Conservation (phyloP, 2,888 invertebrate genomes). For the Luffia ferchaultella region DNA sequence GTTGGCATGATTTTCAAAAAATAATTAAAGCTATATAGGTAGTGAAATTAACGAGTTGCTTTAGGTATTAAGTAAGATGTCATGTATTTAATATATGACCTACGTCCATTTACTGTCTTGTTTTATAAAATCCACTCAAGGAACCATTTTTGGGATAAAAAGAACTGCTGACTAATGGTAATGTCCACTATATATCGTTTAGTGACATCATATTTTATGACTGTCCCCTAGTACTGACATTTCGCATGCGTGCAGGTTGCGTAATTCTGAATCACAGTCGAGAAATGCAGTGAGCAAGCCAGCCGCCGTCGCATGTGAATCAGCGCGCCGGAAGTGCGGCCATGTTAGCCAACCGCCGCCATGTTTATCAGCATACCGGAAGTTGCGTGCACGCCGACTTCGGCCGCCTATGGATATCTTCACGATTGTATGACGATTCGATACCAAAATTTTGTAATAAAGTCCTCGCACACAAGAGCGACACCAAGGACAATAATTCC, state of each 20-base stretch:
- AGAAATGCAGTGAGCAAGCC: conserved; percentile 60
- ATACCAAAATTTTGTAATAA: too few species aligned
- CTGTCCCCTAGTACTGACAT: not conserved
- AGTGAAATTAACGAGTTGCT: too few species aligned
- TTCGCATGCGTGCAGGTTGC: conserved; percentile 22
- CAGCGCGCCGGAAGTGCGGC: conserved; percentile 62
- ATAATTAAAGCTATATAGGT: too few species aligned
- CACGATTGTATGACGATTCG: conserved; percentile 16
- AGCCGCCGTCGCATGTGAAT: conserved; percentile 52
- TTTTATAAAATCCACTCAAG: too few species aligned
- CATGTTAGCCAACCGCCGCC: conserved; percentile 30
- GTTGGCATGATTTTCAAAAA: too few species aligned
- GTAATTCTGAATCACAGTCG: conserved; percentile 54
- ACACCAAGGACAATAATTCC: too few species aligned
- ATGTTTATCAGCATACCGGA: conserved; percentile 58
- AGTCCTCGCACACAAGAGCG: too few species aligned
- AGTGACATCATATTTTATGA: not conserved
- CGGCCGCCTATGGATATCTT: conserved; percentile 52
- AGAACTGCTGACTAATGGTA: too few species aligned
- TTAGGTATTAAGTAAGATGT: too few species aligned
- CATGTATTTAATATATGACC: too few species aligned
- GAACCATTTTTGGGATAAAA: too few species aligned
- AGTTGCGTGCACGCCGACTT: conserved; percentile 62
- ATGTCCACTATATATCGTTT: not conserved
- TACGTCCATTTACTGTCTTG: too few species aligned